Evolutionary conservation across 2,888 invertebrate genomes (phyloP).

Genomic region (Ennomos quercinarius): DNA sequence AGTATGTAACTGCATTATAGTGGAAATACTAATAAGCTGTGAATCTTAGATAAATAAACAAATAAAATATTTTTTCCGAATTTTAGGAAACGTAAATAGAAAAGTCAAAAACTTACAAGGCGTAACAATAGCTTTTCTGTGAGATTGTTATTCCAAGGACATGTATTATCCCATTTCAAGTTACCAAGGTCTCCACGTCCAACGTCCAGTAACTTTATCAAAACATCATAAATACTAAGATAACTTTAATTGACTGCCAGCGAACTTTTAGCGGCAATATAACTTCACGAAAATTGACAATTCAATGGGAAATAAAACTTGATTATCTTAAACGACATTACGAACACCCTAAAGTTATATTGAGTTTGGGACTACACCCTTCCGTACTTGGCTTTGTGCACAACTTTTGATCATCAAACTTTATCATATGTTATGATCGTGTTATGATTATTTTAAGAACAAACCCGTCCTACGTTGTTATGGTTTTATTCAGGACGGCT

Average conservation of each 20-base stretch:
- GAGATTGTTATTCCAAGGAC: not conserved
- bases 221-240: conserved; percentile 30
- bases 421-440: conserved; percentile 16
- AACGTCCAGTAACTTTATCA: conserved; percentile 20
- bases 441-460: not conserved
- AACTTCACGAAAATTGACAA: conserved; percentile 37
- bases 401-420: conserved; percentile 21
- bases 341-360: conserved; percentile 42
- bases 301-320: conserved; percentile 43
- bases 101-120: too few species aligned
- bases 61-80: too few species aligned
- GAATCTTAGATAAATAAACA: too few species aligned
- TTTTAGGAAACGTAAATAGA: too few species aligned
- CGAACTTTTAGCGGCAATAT: conserved; percentile 35
- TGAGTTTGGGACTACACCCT: conserved; percentile 34
- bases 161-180: conserved; percentile 4
- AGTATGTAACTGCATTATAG: too few species aligned
- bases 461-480: too few species aligned
- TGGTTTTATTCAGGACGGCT: too few species aligned
- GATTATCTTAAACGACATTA: conserved; percentile 43
- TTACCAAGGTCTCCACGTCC: conserved; percentile 7
- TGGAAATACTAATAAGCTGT: too few species aligned
- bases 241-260: conserved; percentile 40
- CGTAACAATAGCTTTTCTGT: too few species aligned
- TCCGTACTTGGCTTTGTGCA: conserved; percentile 13